Base-by-base conservation (phyloP, 1,140 invertebrate genomes). In the Hylaeus anthracinus region DNA sequence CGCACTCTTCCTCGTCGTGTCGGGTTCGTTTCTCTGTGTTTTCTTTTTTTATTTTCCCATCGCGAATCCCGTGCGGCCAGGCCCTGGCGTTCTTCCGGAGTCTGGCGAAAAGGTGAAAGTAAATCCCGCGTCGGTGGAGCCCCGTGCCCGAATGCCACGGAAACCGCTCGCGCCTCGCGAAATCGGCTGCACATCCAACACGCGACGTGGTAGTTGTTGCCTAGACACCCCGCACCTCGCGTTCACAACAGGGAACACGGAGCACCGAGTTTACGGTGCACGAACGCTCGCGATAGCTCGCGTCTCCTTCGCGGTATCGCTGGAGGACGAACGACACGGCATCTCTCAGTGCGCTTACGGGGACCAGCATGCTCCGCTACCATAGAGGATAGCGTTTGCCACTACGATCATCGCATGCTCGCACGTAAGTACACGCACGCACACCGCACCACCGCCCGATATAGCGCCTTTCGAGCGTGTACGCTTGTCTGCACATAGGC, bases 401-500 rank as follows among this genome's bases (percentile, higher is more conserved):
- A 56, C 72, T 60, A 51, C 61, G 77, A 79, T 72, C 63, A 53
- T 73, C 81, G 81, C 86, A 81, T 87, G 81, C 72, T 71, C 48
- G 74, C 73, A 85, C 74, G 88, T 88, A 88, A 70, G 88, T 88
- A 85, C 76, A 58, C 65, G 64, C 73, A 69, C 72, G 12, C 55
- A 66, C 61, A 61, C 55, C 51, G 51, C 51, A n/a, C 15, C 51
- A 10, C 8, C 53, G 65, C 9, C 53, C 60, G 4, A 79, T 39
- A 58, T 63, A 82, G 55, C 51, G 48, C 53, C 26, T 41, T 53
- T 63, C 53, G 51, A 66, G 43, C 53, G 55, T 66, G 43, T 51
- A 73, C 72, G 60, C 12, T 26, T 56, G 67, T 61, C 45, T 66
- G 64, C n/a, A 58, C 64, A 15, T 66, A 64, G 55, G 66, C 71